Evolutionary conservation across 2,888 invertebrate species (phyloP).

Genomic region (Drosophila helvetica): DNA sequence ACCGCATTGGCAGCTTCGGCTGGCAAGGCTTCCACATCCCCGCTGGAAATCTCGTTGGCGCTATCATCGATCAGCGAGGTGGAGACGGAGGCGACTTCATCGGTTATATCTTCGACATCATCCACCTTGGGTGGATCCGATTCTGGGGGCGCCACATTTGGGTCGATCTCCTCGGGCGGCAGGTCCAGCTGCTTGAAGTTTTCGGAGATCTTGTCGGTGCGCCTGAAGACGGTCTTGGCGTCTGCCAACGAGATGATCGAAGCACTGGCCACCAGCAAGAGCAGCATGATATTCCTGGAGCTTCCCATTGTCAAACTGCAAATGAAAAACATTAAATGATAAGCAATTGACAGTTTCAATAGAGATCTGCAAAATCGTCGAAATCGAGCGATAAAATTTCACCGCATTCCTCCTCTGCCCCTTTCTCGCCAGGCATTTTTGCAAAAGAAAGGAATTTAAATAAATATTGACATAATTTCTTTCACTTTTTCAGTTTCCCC

Average conservation of each 20-base stretch:
- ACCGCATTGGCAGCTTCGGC: constrained; percentile 19
- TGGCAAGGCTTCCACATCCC: constrained; percentile 32
- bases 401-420: constrained; percentile 45
- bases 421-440: constrained; percentile 47
- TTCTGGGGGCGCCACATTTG: constrained; percentile 80
- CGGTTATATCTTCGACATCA: constrained; percentile 37
- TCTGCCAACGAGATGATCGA: constrained; percentile 34
- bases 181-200: constrained; percentile 81
- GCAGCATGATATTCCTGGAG: constrained; percentile 38
- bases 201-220: constrained; percentile 80
- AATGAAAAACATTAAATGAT: neutral
- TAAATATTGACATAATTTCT: constrained; percentile 78
- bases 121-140: constrained; percentile 52
- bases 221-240: constrained; percentile 74
- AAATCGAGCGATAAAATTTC: constrained; percentile 72
- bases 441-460: constrained; percentile 76
- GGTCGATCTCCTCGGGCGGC: constrained; percentile 82
- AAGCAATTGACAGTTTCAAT: constrained; percentile 4
- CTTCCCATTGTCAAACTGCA: constrained; percentile 58
- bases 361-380: constrained; percentile 49
- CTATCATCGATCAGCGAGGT: constrained; percentile 45
- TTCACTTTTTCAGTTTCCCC: constrained; percentile 36
- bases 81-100: constrained; percentile 7
- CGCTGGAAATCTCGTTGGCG: constrained; percentile 67
- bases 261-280: constrained; percentile 61